Evolutionary conservation across 2,797 vertebrate species (phyloP), one percentile per base, ranked within the genome.

Genomic region (Chiloscyllium punctatum): DNA sequence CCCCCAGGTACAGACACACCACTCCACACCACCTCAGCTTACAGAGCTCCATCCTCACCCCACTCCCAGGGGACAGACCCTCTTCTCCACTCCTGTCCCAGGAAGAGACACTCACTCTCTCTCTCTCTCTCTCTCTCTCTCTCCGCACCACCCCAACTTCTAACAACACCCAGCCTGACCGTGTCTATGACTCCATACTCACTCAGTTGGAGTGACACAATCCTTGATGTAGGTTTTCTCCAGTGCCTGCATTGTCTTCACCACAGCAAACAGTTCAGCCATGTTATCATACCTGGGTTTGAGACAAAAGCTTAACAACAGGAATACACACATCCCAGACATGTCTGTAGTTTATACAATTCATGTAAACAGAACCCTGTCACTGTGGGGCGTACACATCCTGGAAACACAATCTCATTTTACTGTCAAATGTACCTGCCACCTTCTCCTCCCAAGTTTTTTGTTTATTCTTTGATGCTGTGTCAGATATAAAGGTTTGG

Each of bases 151-250:
- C 68, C 16, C 74, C 74, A 79, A 33, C 74, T 15, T 2, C 74
- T 33, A 33, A n/a, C 11, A n/a, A 1, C 0, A 13, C 7, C 8
- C 74, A 15, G 11, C 30, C 30, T 11, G 7, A 4, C 0, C 33
- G 33, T 3, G 3, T 13, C 23, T 86, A 9, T 27, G 62, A 27
- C 6, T 16, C 51, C 3, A 95, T 27, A 91, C 95, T 96, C 69
- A 96, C 95, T 96, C 95, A 62, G 66, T 96, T 2, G 95, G 72
- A 27, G 95, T 96, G 86, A 96, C 95, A 27, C 95, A 96, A 57
- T 96, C 95, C 90, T 96, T 96, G 15, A 96, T 96, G 95, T 96
- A 96, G 68, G 95, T 69, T 96, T 96, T 96, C 53, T 96, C 95
- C 87, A 96, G 90, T 27, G 95, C 95, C 90, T 96, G 95, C 42